These are phyloP conservation scores for Varroa destructor DNA, from an alignment of 1,140 invertebrate genomes.

Conservation along the genomic window DNA sequence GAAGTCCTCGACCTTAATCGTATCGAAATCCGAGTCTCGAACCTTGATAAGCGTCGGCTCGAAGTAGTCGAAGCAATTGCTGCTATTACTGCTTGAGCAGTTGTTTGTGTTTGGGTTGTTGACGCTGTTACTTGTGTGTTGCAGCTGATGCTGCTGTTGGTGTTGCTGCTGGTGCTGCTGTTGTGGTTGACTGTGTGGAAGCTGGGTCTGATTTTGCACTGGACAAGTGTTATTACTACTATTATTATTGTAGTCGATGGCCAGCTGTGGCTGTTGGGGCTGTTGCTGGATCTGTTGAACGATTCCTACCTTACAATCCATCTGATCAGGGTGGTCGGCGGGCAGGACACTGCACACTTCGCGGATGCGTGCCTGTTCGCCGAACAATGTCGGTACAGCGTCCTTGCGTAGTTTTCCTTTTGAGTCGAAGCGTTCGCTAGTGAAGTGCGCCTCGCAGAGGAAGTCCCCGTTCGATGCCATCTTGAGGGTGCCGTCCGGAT, in stretches of 20 bases:
- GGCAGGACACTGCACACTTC: slow-evolving; percentile 11
- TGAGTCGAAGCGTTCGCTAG: slow-evolving; percentile 25
- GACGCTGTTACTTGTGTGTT: neutral
- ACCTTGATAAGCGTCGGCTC: slow-evolving; percentile 25
- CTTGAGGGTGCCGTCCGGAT: slow-evolving; percentile 26
- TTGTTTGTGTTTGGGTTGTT: slow-evolving; percentile 4
- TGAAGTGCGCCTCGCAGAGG: slow-evolving; percentile 27
- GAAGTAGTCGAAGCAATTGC: slow-evolving; percentile 23
- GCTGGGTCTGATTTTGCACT: no score
- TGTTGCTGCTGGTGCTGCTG: no score
- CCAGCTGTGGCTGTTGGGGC: no score
- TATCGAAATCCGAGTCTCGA: slow-evolving; percentile 21
- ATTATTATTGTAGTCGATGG: slow-evolving; percentile 12
- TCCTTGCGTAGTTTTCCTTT: slow-evolving; percentile 26
- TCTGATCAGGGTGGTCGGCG: slow-evolving; percentile 23
- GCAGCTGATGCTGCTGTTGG: no score
- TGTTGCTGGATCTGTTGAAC: no score
- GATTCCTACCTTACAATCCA: slow-evolving; percentile 27
- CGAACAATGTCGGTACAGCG: slow-evolving; percentile 25
- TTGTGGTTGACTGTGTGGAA: no score
- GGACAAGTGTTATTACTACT: neutral
- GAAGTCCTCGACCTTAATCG: slow-evolving; percentile 22
- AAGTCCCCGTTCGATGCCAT: slow-evolving; percentile 15
- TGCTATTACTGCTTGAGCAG: neutral
- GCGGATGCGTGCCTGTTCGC: slow-evolving; percentile 17